Evolutionary conservation across 2,113 vertebrate species (phyloP), one percentile per base, ranked within the genome.

Genomic region (Aphyosemion australe): DNA sequence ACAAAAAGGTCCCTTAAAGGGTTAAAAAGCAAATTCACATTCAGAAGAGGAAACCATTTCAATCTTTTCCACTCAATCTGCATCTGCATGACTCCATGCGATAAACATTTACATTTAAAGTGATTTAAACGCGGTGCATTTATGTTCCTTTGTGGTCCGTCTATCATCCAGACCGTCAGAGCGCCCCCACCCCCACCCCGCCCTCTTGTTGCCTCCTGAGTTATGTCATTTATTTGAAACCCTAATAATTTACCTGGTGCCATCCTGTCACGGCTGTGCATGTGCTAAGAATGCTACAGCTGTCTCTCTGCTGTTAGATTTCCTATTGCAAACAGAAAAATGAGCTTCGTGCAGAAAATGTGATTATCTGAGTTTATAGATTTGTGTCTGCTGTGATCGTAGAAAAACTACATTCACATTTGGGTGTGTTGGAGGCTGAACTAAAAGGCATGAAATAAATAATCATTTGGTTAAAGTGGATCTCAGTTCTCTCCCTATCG

Each of bases 81-180:
- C 85, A 89, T 92, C 89, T 92, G 89, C 92, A 93, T 92, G 88
- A 87, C 82, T 79, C 86, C 69, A 58, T 61, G 48, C 78, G 82
- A 90, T 90, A 93, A 93, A 92, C 90, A 92, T 92, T 92, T 91
- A 90, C 91, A 92, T 93, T 93, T 91, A 92, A 91, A 92, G 89
- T 91, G 91, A 92, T 93, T 92, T 91, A 92, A 91, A 89, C 85
- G 84, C 78, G 79, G 68, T 76, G 84, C 88, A 69, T 92, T 92
- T 89, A 88, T 88, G 89, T 91, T 80, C 74, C 85, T 84, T 76
- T 79, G 86, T 76, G 78, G 72, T 84, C 78, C 79, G 89, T 92
- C 89, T 84, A 91, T 92, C 92, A 92, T 87, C 70, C 49, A 52
- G 66, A 59, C 83, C 78, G 72, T 78, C 76, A 21, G 50, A 69